Conservation (phyloP, 1,140 invertebrate genomes). For the Odontomachus brunneus region DNA sequence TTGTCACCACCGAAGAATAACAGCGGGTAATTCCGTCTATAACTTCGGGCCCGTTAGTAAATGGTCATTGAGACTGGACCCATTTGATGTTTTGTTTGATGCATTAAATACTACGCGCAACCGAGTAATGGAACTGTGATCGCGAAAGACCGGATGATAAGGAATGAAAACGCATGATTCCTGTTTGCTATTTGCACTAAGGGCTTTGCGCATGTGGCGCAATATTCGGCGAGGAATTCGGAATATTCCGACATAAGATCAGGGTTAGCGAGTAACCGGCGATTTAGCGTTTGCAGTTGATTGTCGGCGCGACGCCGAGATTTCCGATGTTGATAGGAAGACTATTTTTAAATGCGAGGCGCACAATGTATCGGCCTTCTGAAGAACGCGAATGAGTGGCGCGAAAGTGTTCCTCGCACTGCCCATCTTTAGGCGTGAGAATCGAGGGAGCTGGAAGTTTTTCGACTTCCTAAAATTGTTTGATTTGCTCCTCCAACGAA, state of each 20-base stretch:
- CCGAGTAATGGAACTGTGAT: neutral
- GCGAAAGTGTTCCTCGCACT: neutral
- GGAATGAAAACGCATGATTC: neutral
- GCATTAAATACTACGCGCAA: neutral
- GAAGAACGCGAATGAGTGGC: neutral
- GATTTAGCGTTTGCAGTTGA: neutral
- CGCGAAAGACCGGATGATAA: neutral
- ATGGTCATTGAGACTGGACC: neutral
- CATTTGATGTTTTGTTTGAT: neutral
- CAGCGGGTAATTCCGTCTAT: neutral
- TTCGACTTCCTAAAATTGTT: neutral
- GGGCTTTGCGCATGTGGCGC: neutral
- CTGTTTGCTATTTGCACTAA: no score
- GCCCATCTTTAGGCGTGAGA: neutral
- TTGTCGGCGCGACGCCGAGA: neutral
- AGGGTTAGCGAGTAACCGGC: neutral
- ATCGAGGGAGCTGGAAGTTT: neutral
- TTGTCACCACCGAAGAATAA: constrained; percentile 69
- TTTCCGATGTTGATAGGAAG: neutral
- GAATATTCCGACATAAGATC: neutral
- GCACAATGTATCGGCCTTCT: neutral
- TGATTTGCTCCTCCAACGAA: neutral
- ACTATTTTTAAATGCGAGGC: neutral
- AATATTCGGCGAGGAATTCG: neutral
- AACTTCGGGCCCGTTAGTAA: neutral